Base-by-base conservation (phyloP, 1,140 invertebrate genomes). In the Lutraria rhynchaena region DNA sequence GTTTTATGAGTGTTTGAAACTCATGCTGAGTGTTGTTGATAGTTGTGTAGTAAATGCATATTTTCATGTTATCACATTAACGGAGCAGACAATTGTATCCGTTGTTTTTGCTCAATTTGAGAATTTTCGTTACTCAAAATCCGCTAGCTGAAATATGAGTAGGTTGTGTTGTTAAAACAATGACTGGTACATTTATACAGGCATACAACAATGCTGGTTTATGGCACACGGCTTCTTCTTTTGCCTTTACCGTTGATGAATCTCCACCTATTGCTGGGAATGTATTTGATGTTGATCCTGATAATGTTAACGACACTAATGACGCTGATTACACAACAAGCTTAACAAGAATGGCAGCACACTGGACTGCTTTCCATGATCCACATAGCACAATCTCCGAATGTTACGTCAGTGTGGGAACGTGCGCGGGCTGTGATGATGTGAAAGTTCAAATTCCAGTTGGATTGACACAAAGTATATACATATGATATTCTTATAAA, bases 141-240 rank as follows among this genome's bases (percentile, higher is more conserved):
- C n/a, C n/a, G n/a, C n/a, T n/a, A n/a, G n/a, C n/a, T n/a, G n/a
- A n/a, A n/a, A n/a, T n/a, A n/a, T n/a, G n/a, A n/a, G n/a, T n/a
- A n/a, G n/a, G n/a, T n/a, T n/a, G n/a, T n/a, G n/a, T n/a, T n/a
- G n/a, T n/a, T n/a, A n/a, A n/a, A n/a, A n/a, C n/a, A n/a, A n/a
- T n/a, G n/a, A n/a, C n/a, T n/a, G n/a, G n/a, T n/a, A n/a, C n/a
- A 57, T 27, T 67, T 46, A 19, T 11, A 31, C 49, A 87, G 85
- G 85, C 83, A 27, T 70, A 63, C 31, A 87, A 87, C 44, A 73
- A 73, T 29, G 81, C 82, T n/a, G 78, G 83, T 24, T 37, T 85
- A 11, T 73, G 31, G 37, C 71, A 55, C 9, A 51, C 44, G 0
- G 55, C 71, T 27, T 29, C 29, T 0, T 85, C 85, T 17, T 75